A percentile compares a stretch with the other conserved stretches of the same genome.
Evolutionary conservation across 2,113 vertebrate genomes (phyloP).

Genomic region (Acrocephalus kingi): DNA sequence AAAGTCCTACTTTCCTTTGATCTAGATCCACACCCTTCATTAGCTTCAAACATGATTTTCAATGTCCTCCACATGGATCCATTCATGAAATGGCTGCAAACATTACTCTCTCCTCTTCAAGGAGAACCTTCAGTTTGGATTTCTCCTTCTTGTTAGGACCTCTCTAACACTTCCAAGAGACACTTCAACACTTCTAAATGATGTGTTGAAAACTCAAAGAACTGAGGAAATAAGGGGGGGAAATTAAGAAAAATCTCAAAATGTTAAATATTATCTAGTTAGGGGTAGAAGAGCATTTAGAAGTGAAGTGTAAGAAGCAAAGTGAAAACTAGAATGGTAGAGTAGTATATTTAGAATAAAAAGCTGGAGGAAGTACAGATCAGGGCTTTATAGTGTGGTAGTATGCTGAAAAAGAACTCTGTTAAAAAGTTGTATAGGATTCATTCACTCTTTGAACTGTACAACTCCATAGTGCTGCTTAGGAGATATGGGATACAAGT

Average conservation of each 20-base stretch:
- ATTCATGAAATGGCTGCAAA: background rate
- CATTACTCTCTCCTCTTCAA: background rate
- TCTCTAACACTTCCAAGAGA: background rate
- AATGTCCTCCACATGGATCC: background rate
- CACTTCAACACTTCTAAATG: background rate
- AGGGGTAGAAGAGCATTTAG: background rate
- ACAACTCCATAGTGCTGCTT: background rate
- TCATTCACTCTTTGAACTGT: background rate
- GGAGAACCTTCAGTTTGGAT: background rate
- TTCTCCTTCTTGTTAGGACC: background rate
- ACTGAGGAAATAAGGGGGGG: background rate
- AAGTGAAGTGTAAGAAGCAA: background rate
- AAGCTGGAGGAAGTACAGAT: background rate
- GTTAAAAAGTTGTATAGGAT: background rate
- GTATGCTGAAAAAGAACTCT: background rate
- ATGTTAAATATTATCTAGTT: background rate
- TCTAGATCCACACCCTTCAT: background rate
- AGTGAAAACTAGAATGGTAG: background rate
- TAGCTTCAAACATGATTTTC: background rate
- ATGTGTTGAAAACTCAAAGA: background rate
- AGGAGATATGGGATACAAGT: background rate
- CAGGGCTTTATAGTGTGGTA: background rate
- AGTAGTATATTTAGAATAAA: background rate
- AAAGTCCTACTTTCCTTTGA: background rate
- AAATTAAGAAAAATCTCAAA: background rate